Conservation (phyloP, 2,888 invertebrate genomes). For the Nasonovia ribisnigri region DNA sequence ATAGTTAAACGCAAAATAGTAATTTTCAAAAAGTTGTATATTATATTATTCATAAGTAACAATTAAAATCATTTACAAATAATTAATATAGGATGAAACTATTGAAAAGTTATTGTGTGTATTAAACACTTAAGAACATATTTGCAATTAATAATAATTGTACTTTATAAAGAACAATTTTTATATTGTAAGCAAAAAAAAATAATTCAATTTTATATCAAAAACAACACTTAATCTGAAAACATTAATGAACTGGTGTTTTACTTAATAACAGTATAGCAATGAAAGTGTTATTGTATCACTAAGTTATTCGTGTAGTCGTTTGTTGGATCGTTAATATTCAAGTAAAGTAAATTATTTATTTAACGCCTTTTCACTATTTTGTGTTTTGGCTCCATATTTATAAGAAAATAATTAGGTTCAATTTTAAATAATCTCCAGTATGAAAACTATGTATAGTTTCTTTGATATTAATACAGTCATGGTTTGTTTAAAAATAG, state of each 20-base stretch:
- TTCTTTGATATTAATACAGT: neutral
- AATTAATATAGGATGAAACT: neutral
- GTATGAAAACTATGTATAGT: neutral
- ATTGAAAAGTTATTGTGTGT: neutral
- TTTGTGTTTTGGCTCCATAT: neutral
- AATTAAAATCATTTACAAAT: neutral
- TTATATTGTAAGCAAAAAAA: neutral
- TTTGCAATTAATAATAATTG: neutral
- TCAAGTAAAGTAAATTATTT: neutral
- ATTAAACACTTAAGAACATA: neutral
- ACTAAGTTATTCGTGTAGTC: neutral
- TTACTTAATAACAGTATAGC: neutral
- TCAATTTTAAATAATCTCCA: neutral
- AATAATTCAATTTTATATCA: neutral
- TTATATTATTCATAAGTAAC: neutral
- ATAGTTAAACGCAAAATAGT: neutral
- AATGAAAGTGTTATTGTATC: neutral
- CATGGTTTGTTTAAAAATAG: neutral
- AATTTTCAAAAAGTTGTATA: neutral
- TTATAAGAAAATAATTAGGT: neutral
- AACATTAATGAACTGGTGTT: neutral
- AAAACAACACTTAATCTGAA: neutral
- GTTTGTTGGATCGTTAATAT: neutral
- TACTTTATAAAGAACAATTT: neutral
- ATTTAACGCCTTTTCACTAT: neutral